Conservation (phyloP, 1,140 invertebrate species). For the Drosophila athabasca region DNA sequence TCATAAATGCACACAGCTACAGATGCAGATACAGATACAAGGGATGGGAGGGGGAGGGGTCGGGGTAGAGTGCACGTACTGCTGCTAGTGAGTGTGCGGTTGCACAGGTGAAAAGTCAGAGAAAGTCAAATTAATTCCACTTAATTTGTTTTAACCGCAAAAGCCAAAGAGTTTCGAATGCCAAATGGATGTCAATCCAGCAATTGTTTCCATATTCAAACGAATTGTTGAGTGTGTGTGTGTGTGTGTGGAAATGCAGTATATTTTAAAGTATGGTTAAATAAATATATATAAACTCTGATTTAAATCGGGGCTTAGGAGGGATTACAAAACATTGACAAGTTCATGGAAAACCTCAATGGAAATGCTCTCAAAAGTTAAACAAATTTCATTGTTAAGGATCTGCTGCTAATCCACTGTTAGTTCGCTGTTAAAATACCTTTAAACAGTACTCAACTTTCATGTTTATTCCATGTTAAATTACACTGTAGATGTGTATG, state of each 20-base stretch:
- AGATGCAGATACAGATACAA: neutral
- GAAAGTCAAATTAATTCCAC: conserved; percentile 72
- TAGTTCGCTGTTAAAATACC: neutral
- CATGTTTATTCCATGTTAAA: too few species aligned
- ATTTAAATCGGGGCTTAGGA: neutral
- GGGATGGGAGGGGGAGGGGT: neutral
- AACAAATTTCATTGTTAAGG: too few species aligned
- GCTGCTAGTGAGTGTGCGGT: conserved; percentile 31
- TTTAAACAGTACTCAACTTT: too few species aligned
- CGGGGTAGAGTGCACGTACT: conserved; percentile 4
- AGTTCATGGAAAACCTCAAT: too few species aligned
- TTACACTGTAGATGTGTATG: neutral
- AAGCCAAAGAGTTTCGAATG: conserved; percentile 48
- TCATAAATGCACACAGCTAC: conserved; percentile 50
- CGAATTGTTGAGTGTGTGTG: neutral
- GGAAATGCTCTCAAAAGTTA: too few species aligned
- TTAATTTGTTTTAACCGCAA: conserved; percentile 78
- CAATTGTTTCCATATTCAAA: neutral
- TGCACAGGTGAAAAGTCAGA: conserved; percentile 77
- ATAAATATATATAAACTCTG: neutral
- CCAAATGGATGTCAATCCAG: conserved; percentile 41
- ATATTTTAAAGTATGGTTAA: neutral
- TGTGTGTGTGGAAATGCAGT: too few species aligned
- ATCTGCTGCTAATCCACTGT: neutral
- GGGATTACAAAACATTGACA: too few species aligned